Evolutionary conservation across 2,797 vertebrate species (phyloP), one percentile per base, ranked within the genome.

Genomic region (Apogon hyalosoma): DNA sequence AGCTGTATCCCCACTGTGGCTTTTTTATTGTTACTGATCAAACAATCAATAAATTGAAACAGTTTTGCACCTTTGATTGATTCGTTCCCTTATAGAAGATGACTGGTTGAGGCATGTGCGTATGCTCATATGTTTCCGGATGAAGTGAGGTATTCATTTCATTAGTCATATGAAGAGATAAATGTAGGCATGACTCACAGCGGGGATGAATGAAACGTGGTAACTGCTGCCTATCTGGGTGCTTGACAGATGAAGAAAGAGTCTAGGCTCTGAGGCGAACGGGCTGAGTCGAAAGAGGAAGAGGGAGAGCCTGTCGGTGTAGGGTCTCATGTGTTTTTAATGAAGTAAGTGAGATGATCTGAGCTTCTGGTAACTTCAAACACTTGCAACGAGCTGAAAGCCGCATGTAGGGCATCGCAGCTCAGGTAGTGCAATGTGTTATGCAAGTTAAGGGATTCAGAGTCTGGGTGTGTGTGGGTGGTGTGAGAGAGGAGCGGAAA

Each of bases 301-400:
- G 53, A 57, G 53, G 63, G 64, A 41, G 67, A 36, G 59, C 9
- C 66, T 3, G 65, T 67, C 77, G 74, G 62, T 57, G 77, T 12
- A 64, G 73, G 10, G 5, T 69, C 74, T 90, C 87, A 86, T 92
- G 80, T 84, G 86, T 90, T 92, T 91, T 90, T 92, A 89, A 92
- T 92, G 89, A 90, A 85, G 86, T 80, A 80, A 74, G 83, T 24
- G 79, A 86, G 84, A 73, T 60, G 86, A 90, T 87, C 80, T 75
- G 79, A 88, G 87, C 78, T 82, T 47, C 79, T 83, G 76, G 71
- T 75, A 47, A 79, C 90, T 84, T 90, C 87, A 87, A 87, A 88
- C 86, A 72, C 80, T 51, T 2, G 41, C 36, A 47, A 16, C 9
- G 10, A 67, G 51, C 63, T 39, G 33, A 48, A 69, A 73, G 60